phyloP scores from a whole-genome alignment of 2,113 vertebrate species.

The Podilymbus podiceps region DNA sequence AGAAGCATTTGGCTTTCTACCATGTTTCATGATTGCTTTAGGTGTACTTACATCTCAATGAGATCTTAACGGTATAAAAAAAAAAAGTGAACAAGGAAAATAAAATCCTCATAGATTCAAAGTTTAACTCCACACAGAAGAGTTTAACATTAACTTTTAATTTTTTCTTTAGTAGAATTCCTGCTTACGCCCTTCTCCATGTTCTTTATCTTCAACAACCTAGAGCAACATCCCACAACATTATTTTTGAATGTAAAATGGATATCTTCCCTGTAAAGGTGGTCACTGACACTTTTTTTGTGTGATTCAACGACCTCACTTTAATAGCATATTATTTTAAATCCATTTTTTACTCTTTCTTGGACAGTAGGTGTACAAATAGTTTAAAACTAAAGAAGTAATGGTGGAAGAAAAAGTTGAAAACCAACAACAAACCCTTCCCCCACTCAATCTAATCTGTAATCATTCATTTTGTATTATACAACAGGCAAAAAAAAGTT shows the following conservation, averaged over 20 bases:
- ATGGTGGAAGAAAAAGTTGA: background rate
- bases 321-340: background rate
- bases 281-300: background rate
- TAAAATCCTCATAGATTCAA: background rate
- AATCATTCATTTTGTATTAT: background rate
- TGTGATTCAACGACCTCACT: background rate
- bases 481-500: background rate
- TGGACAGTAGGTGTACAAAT: background rate
- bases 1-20: background rate
- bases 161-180: background rate
- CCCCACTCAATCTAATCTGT: background rate
- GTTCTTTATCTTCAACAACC: background rate
- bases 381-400: background rate
- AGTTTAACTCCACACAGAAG: background rate
- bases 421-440: background rate
- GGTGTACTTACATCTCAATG: background rate
- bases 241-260: background rate
- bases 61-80: background rate
- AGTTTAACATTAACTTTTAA: background rate
- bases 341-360: background rate
- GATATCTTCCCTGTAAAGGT: background rate
- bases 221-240: background rate
- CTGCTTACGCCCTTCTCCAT: background rate
- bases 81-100: background rate
- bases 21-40: background rate